Evolutionary conservation across 1,140 invertebrate species (phyloP), one percentile per base, ranked within the genome.

Genomic region (Bicyclus anynana): DNA sequence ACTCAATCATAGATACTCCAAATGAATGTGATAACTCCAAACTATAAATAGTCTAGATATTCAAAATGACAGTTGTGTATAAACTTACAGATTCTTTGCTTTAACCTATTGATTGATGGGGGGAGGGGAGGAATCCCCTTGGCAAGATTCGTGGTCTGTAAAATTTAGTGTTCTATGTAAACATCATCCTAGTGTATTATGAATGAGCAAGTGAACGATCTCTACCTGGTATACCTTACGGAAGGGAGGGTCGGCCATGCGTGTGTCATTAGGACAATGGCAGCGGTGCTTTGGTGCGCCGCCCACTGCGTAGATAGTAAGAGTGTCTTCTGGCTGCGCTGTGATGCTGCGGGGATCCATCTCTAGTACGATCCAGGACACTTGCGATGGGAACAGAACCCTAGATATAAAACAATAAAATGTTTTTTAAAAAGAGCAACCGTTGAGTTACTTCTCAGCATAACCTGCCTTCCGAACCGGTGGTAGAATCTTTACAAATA

Each of bases 261-360:
- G 68, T 1, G 62, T 59, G 7, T 81, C 77, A 38, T 60, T 69
- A 10, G 67, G 38, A 53, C 78, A 80, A 21, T 77, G 77, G 46
- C 84, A 88, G 0, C 67, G 62, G 17, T 75, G 73, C 12, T 69
- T 69, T 0, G 81, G 78, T 2, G 72, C 64, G 0, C 77, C 77
- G 5, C 72, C 76, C 26, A 75, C 69, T 17, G 79, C 78, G 96
- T 94, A 98, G 10, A 99, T 89, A 65, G 97, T 95, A 0, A 99
- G 90, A 7, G 94, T 94, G 89, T 99, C 98, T 87, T 99, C 98
- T 0, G 94, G 92, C 84, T 99, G 98, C 0, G 96, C 95, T 0
- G 97, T 99, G 33, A 96, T 93, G 89, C 97, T 98, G 50, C 95
- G 93, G 0, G 95, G 92, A 74, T 98, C 97, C 89, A 99, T 98